phyloP scores from a whole-genome alignment of 2,888 invertebrate species.

The Bruchidius siliquastri region DNA sequence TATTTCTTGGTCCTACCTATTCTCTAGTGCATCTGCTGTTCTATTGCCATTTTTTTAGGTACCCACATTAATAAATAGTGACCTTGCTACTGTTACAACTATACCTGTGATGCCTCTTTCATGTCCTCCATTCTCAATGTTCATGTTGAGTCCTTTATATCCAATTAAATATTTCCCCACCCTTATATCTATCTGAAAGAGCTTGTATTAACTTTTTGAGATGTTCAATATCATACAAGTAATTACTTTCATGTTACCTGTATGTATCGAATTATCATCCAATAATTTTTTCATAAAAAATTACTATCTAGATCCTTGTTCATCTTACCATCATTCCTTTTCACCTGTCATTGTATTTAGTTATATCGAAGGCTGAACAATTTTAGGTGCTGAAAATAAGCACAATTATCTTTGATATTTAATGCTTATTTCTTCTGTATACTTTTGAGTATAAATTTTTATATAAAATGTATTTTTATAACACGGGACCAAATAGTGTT shows the following conservation, averaged over 20 bases:
- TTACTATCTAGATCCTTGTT: not conserved
- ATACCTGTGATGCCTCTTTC: too few species aligned
- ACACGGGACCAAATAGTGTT: not conserved
- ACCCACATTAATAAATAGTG: too few species aligned
- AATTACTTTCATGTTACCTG: not conserved
- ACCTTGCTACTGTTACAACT: too few species aligned
- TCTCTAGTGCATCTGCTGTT: too few species aligned
- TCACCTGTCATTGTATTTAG: not conserved
- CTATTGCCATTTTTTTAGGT: too few species aligned
- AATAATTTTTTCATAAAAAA: not conserved
- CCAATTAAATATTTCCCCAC: too few species aligned
- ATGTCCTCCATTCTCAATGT: too few species aligned
- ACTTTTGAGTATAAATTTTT: not conserved
- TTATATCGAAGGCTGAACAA: not conserved
- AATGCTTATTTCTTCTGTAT: not conserved
- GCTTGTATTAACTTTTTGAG: not conserved
- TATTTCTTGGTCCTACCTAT: too few species aligned
- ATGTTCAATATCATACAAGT: too few species aligned
- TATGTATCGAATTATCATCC: not conserved
- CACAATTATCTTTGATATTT: not conserved
- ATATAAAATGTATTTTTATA: not conserved
- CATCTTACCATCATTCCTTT: not conserved
- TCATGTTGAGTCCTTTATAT: too few species aligned
- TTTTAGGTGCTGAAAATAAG: not conserved
- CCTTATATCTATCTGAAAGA: not conserved